A percentile compares a stretch with the other conserved stretches of the same genome.
These are phyloP conservation scores for Telmatherina bonti DNA, from an alignment of 2,797 vertebrate species.

Conservation along the genomic window DNA sequence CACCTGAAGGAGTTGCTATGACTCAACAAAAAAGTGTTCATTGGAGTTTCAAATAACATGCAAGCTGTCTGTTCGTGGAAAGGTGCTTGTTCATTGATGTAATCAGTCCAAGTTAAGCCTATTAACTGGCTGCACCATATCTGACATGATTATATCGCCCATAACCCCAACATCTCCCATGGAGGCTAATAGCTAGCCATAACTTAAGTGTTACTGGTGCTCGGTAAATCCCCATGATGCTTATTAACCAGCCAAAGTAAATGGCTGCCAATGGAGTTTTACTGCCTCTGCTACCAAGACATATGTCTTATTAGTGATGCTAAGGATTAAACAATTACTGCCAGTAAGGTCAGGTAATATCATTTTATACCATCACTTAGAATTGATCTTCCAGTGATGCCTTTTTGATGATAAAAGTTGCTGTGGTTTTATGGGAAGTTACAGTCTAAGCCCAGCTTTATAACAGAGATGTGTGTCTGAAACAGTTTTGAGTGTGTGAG, in stretches of 20 bases:
- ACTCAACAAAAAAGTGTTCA: neutral
- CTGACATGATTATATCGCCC: slow-evolving; percentile 41
- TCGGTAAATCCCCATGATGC: slow-evolving; percentile 63
- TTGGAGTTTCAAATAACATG: slow-evolving; percentile 7
- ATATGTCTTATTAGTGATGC: slow-evolving; percentile 61
- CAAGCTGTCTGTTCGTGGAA: slow-evolving; percentile 2
- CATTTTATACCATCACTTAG: slow-evolving; percentile 62
- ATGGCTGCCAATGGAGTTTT: slow-evolving; percentile 61
- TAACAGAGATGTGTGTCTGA: slow-evolving; percentile 17
- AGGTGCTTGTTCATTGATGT: slow-evolving; percentile 41
- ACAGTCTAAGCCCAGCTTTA: slow-evolving; percentile 28
- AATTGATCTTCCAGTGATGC: slow-evolving; percentile 60
- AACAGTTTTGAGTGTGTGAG: slow-evolving; percentile 1
- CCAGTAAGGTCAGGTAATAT: slow-evolving; percentile 56
- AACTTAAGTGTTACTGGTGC: slow-evolving; percentile 55
- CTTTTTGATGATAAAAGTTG: slow-evolving; percentile 62
- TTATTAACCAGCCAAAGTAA: slow-evolving; percentile 67
- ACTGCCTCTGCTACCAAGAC: slow-evolving; percentile 44
- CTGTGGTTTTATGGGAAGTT: slow-evolving; percentile 43
- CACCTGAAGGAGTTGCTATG: neutral
- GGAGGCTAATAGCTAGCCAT: slow-evolving; percentile 54
- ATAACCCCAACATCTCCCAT: slow-evolving; percentile 39
- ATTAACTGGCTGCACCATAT: slow-evolving; percentile 61
- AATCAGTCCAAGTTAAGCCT: slow-evolving; percentile 53
- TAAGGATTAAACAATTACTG: slow-evolving; percentile 51